phyloP scores from a whole-genome alignment of 2,888 invertebrate genomes.

The Idaea dimidiata region DNA sequence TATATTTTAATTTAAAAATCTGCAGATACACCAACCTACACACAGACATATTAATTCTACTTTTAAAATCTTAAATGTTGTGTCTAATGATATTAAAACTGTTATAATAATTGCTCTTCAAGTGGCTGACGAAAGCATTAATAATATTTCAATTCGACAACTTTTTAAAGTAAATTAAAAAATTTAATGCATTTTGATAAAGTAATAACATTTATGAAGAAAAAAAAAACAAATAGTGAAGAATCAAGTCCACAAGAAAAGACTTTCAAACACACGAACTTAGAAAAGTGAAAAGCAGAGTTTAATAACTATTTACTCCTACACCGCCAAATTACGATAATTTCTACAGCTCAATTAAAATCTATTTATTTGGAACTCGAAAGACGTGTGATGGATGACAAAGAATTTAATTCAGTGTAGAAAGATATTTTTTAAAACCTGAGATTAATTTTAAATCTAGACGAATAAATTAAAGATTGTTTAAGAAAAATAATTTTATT shows the following conservation, averaged over 20 bases:
- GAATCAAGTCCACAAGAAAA: not conserved
- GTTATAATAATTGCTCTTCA: not conserved
- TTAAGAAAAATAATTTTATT: not conserved
- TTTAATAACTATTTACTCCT: not conserved
- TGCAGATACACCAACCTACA: not conserved
- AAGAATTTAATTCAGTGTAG: slow-evolving; percentile 3
- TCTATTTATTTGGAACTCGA: not conserved
- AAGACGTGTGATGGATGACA: slow-evolving; percentile 5
- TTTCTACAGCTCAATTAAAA: not conserved
- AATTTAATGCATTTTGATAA: not conserved
- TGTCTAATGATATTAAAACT: not conserved
- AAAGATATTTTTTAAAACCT: not conserved
- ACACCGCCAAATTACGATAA: not conserved
- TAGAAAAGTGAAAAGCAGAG: not conserved
- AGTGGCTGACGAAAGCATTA: not conserved
- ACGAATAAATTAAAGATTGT: not conserved
- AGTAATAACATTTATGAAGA: not conserved
- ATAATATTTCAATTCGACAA: not conserved
- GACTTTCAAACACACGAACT: not conserved
- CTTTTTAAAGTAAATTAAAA: not conserved
- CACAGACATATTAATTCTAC: not conserved
- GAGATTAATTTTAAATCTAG: not conserved
- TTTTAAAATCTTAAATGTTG: not conserved
- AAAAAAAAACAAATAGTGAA: not conserved
- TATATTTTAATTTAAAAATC: too few species aligned